Evolutionary conservation across 2,113 vertebrate species (phyloP).

Genomic region (Sprattus sprattus): DNA sequence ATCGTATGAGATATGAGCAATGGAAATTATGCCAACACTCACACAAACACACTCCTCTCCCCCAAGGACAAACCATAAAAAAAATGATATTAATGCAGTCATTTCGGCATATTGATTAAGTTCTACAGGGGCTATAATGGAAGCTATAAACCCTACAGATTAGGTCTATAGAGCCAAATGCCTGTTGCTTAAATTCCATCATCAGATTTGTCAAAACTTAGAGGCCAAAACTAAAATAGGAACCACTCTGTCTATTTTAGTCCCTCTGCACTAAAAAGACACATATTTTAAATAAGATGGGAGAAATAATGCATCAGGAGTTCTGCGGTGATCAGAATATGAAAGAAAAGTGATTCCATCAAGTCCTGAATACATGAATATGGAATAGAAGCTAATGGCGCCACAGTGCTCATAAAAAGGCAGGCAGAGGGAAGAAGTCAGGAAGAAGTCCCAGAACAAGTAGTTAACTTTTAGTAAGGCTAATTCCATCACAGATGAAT

Average conservation of each 20-base stretch:
- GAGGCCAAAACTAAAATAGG: background rate
- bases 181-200: background rate
- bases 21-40: background rate
- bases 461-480: background rate
- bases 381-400: conserved; percentile 10
- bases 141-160: background rate
- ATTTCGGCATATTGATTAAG: conserved; percentile 9
- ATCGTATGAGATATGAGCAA: too few species aligned
- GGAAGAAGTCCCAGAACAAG: background rate
- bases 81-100: background rate
- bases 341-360: conserved; percentile 7
- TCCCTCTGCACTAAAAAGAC: background rate
- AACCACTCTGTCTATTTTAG: background rate
- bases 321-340: background rate
- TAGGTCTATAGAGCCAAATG: background rate
- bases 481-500: background rate
- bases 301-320: conserved; percentile 8
- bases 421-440: background rate
- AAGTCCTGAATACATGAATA: conserved; percentile 15
- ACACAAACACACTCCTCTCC: background rate
- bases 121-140: background rate
- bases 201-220: background rate
- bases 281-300: background rate
- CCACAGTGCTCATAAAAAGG: background rate
- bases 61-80: background rate